phyloP scores from a whole-genome alignment of 2,888 invertebrate genomes.

The Philereme vetulata region DNA sequence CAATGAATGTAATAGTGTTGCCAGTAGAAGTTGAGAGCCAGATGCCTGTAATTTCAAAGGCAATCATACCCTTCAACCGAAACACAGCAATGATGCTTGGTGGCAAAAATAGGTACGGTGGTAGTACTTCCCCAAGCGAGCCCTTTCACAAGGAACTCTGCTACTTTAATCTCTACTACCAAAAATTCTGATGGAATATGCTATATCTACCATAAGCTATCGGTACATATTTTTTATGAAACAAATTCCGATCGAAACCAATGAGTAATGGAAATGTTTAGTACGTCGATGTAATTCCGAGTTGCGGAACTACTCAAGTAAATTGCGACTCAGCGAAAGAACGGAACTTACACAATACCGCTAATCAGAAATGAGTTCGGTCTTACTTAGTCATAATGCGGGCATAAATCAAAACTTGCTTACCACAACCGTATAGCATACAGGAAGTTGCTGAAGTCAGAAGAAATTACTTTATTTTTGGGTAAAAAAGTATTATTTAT shows the following conservation, averaged over 20 bases:
- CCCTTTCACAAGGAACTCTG: too few relatives aligned
- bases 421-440: conserved; percentile 4
- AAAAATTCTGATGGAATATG: too few relatives aligned
- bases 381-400: conserved; percentile 31
- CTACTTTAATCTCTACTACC: too few relatives aligned
- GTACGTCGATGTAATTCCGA: conserved; percentile 16
- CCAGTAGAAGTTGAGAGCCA: too few relatives aligned
- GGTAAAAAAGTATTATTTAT: too few relatives aligned
- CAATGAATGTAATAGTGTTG: too few relatives aligned
- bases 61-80: too few relatives aligned
- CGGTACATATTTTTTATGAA: not conserved
- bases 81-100: too few relatives aligned
- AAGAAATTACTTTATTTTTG: conserved; percentile 6
- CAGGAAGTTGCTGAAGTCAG: conserved; percentile 4
- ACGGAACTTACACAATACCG: conserved; percentile 25
- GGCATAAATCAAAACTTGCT: conserved; percentile 31
- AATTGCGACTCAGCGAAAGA: conserved; percentile 26
- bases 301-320: conserved; percentile 24
- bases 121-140: too few relatives aligned
- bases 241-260: conserved; percentile 8
- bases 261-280: conserved; percentile 16
- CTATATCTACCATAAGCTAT: too few relatives aligned
- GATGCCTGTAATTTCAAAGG: too few relatives aligned
- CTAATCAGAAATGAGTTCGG: conserved; percentile 33
- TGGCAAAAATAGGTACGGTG: too few relatives aligned